A percentile compares a stretch with the other conserved stretches of the same genome.
Conservation (phyloP, 2,797 vertebrate species). For the Pseudochirops cupreus region DNA sequence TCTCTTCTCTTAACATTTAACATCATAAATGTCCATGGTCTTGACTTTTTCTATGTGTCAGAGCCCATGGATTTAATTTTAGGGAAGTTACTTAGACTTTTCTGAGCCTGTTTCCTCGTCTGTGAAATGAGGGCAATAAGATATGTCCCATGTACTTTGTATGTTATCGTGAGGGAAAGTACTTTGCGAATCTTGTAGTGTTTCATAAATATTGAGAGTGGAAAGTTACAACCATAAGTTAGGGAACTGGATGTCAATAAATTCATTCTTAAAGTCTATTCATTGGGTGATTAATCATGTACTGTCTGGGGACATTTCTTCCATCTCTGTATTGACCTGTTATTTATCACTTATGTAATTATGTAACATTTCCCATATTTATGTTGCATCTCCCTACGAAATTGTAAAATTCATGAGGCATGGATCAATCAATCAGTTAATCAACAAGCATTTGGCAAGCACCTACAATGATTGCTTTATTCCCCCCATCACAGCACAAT, state of each 20-base stretch:
- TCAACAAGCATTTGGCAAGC: not conserved
- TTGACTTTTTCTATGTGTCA: not conserved
- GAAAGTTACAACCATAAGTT: not conserved
- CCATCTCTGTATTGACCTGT: not conserved
- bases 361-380: not conserved
- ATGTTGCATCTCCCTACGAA: not conserved
- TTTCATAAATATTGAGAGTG: not conserved
- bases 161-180: not conserved
- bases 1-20: not conserved
- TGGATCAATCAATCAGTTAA: not conserved
- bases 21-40: not conserved
- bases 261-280: not conserved
- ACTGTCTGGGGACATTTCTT: not conserved
- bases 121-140: not conserved
- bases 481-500: not conserved
- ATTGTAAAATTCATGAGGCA: not conserved
- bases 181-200: not conserved
- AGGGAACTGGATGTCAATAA: not conserved
- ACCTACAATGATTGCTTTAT: not conserved
- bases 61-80: not conserved
- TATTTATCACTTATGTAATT: not conserved
- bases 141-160: not conserved
- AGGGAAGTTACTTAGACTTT: not conserved
- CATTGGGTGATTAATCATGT: conserved; percentile 12
- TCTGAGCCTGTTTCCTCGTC: not conserved